These are phyloP conservation scores for Spheniscus humboldti DNA, from an alignment of 2,797 vertebrate genomes.

Conservation along the genomic window DNA sequence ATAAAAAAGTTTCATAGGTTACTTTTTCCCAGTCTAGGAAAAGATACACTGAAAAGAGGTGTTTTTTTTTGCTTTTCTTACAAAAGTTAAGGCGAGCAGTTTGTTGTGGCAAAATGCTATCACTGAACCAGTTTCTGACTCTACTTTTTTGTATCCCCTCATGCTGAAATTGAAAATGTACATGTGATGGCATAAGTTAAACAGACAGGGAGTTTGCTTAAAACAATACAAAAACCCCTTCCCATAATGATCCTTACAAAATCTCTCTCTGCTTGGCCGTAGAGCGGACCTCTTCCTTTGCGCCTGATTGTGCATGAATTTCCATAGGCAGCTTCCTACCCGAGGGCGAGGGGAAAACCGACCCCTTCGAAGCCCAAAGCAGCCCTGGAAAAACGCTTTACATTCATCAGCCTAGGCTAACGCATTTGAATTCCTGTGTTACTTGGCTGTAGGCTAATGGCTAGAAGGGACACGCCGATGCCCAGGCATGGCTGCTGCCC, in stretches of 20 bases:
- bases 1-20: slow-evolving; percentile 70
- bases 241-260: background rate
- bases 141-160: slow-evolving; percentile 26
- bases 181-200: background rate
- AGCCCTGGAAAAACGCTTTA: background rate
- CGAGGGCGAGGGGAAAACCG: background rate
- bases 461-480: background rate
- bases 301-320: slow-evolving; percentile 18
- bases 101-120: slow-evolving; percentile 67
- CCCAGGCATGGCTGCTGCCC: background rate
- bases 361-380: background rate
- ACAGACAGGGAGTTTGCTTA: background rate
- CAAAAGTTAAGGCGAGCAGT: slow-evolving; percentile 79
- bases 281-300: background rate
- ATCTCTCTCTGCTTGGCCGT: background rate
- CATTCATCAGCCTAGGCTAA: background rate
- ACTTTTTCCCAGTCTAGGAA: slow-evolving; percentile 59
- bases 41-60: slow-evolving; percentile 68
- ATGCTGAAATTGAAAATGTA: slow-evolving; percentile 13
- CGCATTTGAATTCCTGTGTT: background rate
- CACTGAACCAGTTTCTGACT: slow-evolving; percentile 31
- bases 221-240: background rate
- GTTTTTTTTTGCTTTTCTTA: slow-evolving; percentile 57
- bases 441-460: background rate
- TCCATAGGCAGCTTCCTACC: slow-evolving; percentile 16